Evolutionary conservation across 2,113 vertebrate genomes (phyloP), one percentile per base, ranked within the genome.

Genomic region (Pseudopipra pipra): DNA sequence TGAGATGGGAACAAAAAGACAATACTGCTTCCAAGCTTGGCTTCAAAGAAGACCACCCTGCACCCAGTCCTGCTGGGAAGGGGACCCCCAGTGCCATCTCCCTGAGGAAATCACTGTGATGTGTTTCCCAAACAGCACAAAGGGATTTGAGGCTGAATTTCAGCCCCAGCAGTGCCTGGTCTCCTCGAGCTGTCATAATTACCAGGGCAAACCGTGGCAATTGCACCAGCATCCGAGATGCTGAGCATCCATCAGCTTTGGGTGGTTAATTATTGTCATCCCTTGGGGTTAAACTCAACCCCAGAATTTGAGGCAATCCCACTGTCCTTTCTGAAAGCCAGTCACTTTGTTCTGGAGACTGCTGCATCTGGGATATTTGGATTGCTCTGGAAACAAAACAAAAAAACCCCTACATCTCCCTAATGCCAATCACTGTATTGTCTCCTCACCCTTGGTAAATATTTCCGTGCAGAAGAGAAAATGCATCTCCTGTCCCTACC

Each of bases 61-160:
- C 22, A 35, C 5, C 31, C 52, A 18, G 4, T 35, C 46, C 70
- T 7, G 6, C 28, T 9, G 8, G 76, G 24, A n/a, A 35, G 25
- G 78, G 35, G 7, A 68, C 20, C 31, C 20, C 28, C 59, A 12
- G 51, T 0, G 2, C 54, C 19, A 5, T 0, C 46, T 49, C n/a
- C 86, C 16, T 0, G 1, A 10, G 19, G 15, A 46, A 6, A 14
- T 9, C 1, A 0, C 47, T 75, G 30, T 7, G 44, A 2, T 1
- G 27, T 14, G 23, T 4, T 12, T 56, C 66, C 58, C 54, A 47
- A 44, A n/a, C 2, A 12, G 21, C 5, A 4, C 51, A 15, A 30
- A 58, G 13, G 33, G 17, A 10, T 25, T 55, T 33, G 0, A 7
- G 30, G 49, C 6, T 67, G 12, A 41, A 46, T 11, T 24, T 55